Conservation (phyloP, 1,140 invertebrate species). For the Drosophila obscura region DNA sequence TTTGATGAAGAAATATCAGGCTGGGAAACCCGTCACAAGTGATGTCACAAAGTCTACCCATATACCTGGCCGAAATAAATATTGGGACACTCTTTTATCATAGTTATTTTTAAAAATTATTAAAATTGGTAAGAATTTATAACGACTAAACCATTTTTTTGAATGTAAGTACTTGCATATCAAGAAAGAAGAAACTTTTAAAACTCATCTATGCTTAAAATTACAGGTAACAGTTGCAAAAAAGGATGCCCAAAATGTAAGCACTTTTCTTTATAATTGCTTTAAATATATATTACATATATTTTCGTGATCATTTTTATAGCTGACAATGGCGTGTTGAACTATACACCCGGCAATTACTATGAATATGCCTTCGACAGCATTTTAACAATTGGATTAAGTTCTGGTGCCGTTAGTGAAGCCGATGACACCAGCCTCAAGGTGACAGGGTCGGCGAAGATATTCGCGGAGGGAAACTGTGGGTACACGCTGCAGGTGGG, state of each 20-base stretch:
- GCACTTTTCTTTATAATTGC: conserved; percentile 20
- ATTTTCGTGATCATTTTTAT: background rate
- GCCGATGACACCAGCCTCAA: conserved; percentile 85
- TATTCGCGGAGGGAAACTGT: conserved; percentile 85
- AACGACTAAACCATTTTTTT: too few relatives aligned
- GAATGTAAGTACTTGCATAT: too few relatives aligned
- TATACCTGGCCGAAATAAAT: too few relatives aligned
- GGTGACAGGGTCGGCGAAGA: conserved; percentile 84
- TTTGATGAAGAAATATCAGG: too few relatives aligned
- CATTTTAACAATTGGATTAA: conserved; percentile 67
- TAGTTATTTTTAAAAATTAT: too few relatives aligned
- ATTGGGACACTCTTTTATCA: too few relatives aligned
- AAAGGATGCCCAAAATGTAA: conserved; percentile 65
- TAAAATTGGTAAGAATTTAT: too few relatives aligned
- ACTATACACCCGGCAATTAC: conserved; percentile 61
- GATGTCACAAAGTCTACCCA: too few relatives aligned
- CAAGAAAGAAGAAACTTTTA: too few relatives aligned
- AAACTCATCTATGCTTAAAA: conserved; percentile 1
- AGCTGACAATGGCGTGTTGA: conserved; percentile 69
- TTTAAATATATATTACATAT: conserved; percentile 3
- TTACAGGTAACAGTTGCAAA: conserved; percentile 60
- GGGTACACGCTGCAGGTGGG: conserved; percentile 85
- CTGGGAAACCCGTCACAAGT: too few relatives aligned
- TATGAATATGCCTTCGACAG: conserved; percentile 80
- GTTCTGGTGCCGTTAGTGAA: conserved; percentile 52